Evolutionary conservation across 2,113 vertebrate species (phyloP).

Genomic region (Gorsachius goisagi): DNA sequence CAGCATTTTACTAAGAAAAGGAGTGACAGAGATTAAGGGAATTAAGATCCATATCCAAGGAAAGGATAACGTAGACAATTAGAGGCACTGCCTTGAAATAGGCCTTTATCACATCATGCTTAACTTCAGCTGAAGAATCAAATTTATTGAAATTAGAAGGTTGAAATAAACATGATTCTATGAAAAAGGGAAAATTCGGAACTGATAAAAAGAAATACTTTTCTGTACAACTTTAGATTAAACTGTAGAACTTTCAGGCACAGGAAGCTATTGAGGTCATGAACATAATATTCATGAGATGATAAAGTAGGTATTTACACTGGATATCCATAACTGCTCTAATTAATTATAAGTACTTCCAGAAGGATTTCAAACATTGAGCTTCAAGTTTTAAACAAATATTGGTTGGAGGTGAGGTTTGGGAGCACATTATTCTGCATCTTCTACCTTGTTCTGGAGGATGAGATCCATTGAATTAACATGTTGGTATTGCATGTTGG

Average conservation of each 20-base stretch:
- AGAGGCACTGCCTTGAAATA: neutral
- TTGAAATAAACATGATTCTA: neutral
- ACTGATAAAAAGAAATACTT: neutral
- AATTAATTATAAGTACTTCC: neutral
- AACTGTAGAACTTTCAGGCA: neutral
- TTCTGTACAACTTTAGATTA: neutral
- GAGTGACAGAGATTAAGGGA: neutral
- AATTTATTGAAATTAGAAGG: neutral
- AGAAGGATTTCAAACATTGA: neutral
- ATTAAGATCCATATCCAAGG: neutral
- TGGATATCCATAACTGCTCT: neutral
- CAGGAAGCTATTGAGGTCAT: neutral
- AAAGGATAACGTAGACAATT: neutral
- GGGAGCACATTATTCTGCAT: neutral
- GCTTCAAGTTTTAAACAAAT: neutral
- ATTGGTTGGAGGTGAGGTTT: neutral
- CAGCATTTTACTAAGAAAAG: neutral
- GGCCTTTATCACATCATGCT: neutral
- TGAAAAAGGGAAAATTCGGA: neutral
- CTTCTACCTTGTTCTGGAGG: neutral
- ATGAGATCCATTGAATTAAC: neutral
- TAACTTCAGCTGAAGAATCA: neutral
- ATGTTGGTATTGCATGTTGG: neutral
- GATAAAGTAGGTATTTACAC: neutral
- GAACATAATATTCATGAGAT: neutral